Base-by-base conservation (phyloP, 2,888 invertebrate genomes). In the Dioctria linearis region DNA sequence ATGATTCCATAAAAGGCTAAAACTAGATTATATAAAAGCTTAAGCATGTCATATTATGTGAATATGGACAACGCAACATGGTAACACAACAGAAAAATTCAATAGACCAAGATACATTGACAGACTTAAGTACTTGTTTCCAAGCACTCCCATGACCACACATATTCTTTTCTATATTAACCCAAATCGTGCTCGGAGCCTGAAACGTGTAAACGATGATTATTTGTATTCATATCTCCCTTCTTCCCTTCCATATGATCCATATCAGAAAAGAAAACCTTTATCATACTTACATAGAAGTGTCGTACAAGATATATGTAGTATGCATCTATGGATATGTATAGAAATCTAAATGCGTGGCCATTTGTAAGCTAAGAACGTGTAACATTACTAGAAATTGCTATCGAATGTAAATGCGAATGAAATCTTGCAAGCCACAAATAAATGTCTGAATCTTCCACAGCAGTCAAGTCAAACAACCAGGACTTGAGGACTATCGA, bases 191-290 rank as follows among this genome's bases (percentile, higher is more conserved):
- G 57, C 40, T 25, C 9, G 42, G 42, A 59, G 11, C 57, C 57
- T 42, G 73, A 59, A 59, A 73, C 42, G 57, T 57, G 59, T 51
- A 59, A 73, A 73, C 57, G 42, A 73, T 57, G 57, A 59, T 73
- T 73, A 73, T 73, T 73, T 54, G 59, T 73, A 73, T 73, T 59
- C 73, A 73, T 73, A 73, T 73, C 42, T 57, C 69, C 42, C 25
- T 25, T 25, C 25, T 25, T 25, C 25, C 25, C 25, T 25, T 2
- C 1, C 25, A 25, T 25, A 25, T 25, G 25, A 25, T 25, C 25
- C 25, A 25, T 25, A 25, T 25, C 25, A 25, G 25, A 25, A 25
- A 25, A 25, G 25, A 4, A 54, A 54, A 54, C 54, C n/a, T 54
- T n/a, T 11, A n/a, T 54, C 54, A 54, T 54, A 54, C 54, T 39